Conservation (phyloP, 2,113 vertebrate genomes). For the Oreochromis spilurus region DNA sequence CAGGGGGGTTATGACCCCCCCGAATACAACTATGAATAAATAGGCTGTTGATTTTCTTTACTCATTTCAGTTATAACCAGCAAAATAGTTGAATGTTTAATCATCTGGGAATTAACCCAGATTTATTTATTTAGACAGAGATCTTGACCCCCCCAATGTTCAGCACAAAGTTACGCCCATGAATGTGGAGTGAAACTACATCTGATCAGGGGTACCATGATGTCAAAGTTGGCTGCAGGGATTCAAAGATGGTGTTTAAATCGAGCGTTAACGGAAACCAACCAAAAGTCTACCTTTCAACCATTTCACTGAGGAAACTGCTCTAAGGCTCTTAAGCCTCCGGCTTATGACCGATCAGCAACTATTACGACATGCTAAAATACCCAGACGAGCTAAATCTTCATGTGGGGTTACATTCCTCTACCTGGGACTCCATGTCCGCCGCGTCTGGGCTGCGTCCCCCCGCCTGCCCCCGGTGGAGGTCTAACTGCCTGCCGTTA, state of each 20-base stretch:
- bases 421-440: slow-evolving; percentile 80
- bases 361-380: background rate
- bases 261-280: background rate
- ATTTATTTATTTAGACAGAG: background rate
- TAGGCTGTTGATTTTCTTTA: background rate
- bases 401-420: background rate
- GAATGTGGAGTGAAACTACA: background rate
- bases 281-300: background rate
- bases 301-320: background rate
- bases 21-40: background rate
- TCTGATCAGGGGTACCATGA: background rate
- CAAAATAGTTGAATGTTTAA: background rate
- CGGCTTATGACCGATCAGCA: background rate
- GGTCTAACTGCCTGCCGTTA: slow-evolving; percentile 5
- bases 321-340: background rate
- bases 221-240: background rate
- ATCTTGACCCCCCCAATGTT: background rate
- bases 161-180: background rate
- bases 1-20: background rate
- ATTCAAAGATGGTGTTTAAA: background rate
- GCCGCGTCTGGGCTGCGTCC: background rate
- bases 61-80: background rate
- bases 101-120: background rate
- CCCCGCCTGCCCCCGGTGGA: background rate
- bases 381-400: background rate